Evolutionary conservation across 2,888 invertebrate species (phyloP).

Genomic region (Neria commutata): DNA sequence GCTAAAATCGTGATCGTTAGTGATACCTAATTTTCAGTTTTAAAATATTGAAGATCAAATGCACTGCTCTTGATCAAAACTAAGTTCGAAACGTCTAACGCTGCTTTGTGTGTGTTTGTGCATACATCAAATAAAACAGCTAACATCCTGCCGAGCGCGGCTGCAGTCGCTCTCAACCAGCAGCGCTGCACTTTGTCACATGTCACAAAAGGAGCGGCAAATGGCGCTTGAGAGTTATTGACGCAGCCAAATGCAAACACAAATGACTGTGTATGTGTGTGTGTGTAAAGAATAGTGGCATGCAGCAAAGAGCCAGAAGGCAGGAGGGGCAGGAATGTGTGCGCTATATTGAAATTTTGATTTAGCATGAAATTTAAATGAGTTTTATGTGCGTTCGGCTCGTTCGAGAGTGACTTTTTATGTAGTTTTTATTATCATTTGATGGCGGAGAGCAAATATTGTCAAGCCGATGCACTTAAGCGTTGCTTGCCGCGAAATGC

Average conservation of each 20-base stretch:
- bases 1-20: no score
- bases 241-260: neutral
- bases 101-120: no score
- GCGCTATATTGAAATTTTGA: conserved; percentile 39
- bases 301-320: neutral
- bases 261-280: neutral
- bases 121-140: no score
- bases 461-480: conserved; percentile 36
- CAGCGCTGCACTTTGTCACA: no score
- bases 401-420: conserved; percentile 34
- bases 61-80: no score
- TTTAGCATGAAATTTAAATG: conserved; percentile 52
- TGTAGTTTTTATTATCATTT: conserved; percentile 30
- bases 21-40: no score
- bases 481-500: neutral
- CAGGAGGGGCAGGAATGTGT: neutral
- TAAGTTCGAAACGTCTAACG: no score
- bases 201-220: neutral
- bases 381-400: conserved; percentile 27
- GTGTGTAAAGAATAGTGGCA: no score
- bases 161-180: no score
- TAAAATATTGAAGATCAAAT: no score
- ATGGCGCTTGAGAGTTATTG: neutral
- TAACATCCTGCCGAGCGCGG: no score
- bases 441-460: conserved; percentile 51